phyloP scores from a whole-genome alignment of 2,888 invertebrate genomes.

The Parthenolecanium corni region DNA sequence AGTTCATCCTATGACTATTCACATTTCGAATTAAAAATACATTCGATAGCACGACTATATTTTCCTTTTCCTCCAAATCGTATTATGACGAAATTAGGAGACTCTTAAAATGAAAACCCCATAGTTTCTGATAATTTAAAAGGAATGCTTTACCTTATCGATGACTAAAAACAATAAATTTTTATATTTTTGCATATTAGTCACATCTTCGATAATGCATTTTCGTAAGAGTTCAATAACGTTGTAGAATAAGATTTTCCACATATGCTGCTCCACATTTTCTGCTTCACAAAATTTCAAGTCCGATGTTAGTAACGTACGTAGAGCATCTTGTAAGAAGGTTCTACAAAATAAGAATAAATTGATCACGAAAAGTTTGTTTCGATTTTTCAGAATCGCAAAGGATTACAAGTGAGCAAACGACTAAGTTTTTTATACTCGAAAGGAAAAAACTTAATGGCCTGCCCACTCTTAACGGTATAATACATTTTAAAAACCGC shows the following conservation, averaged over 20 bases:
- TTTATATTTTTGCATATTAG: slow-evolving; percentile 2
- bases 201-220: slow-evolving; percentile 34
- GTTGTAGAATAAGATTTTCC: slow-evolving; percentile 82
- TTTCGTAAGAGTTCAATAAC: slow-evolving; percentile 72
- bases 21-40: too few relatives aligned
- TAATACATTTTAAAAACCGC: not conserved
- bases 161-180: slow-evolving; percentile 18
- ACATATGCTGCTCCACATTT: slow-evolving; percentile 79
- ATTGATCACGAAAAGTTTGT: not conserved
- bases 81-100: too few relatives aligned
- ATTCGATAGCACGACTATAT: too few relatives aligned
- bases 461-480: not conserved
- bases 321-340: slow-evolving; percentile 56
- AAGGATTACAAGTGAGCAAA: too few relatives aligned
- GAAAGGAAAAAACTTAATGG: too few relatives aligned
- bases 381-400: too few relatives aligned
- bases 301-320: slow-evolving; percentile 58
- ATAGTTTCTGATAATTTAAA: too few relatives aligned
- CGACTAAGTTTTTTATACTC: too few relatives aligned
- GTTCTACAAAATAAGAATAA: slow-evolving; percentile 35
- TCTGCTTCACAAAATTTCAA: slow-evolving; percentile 75
- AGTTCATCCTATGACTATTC: too few relatives aligned
- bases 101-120: too few relatives aligned
- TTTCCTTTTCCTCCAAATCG: too few relatives aligned
- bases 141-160: slow-evolving; percentile 10